Evolutionary conservation across 2,888 invertebrate genomes (phyloP).

Genomic region (Drosophila prolongata): DNA sequence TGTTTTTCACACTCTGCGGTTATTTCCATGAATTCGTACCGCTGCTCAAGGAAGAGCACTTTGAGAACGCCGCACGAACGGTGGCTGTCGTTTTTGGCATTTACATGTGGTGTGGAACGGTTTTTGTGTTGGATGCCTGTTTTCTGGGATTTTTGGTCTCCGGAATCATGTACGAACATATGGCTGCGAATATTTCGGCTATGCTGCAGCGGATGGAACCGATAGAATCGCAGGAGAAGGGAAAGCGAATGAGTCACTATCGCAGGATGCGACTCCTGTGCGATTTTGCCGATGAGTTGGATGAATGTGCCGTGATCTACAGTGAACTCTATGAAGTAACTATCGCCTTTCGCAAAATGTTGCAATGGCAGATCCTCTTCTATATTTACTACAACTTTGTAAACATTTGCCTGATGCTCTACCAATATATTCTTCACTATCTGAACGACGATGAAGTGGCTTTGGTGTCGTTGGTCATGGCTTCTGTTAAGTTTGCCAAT

Average conservation of each 20-base stretch:
- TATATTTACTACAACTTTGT: slow-evolving; percentile 77
- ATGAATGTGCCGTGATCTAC: slow-evolving; percentile 67
- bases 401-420: slow-evolving; percentile 69
- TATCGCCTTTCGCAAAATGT: slow-evolving; percentile 58
- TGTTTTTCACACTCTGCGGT: slow-evolving; percentile 62
- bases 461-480: slow-evolving; percentile 50
- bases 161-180: slow-evolving; percentile 65
- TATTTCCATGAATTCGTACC: slow-evolving; percentile 64
- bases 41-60: slow-evolving; percentile 26
- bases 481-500: slow-evolving; percentile 61
- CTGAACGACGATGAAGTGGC: slow-evolving; percentile 46
- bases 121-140: slow-evolving; percentile 70
- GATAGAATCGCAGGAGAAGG: slow-evolving; percentile 50
- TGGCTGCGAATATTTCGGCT: slow-evolving; percentile 56
- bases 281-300: slow-evolving; percentile 72
- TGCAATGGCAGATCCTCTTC: slow-evolving; percentile 78
- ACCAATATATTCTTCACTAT: slow-evolving; percentile 63
- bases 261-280: slow-evolving; percentile 71
- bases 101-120: slow-evolving; percentile 75
- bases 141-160: slow-evolving; percentile 73
- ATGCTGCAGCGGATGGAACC: slow-evolving; percentile 63
- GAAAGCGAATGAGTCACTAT: slow-evolving; percentile 46
- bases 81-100: slow-evolving; percentile 45
- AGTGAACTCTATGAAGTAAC: slow-evolving; percentile 65
- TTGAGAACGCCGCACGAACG: not conserved